Base-by-base conservation (phyloP, 1,140 invertebrate species). In the Drosophila baimaii region DNA sequence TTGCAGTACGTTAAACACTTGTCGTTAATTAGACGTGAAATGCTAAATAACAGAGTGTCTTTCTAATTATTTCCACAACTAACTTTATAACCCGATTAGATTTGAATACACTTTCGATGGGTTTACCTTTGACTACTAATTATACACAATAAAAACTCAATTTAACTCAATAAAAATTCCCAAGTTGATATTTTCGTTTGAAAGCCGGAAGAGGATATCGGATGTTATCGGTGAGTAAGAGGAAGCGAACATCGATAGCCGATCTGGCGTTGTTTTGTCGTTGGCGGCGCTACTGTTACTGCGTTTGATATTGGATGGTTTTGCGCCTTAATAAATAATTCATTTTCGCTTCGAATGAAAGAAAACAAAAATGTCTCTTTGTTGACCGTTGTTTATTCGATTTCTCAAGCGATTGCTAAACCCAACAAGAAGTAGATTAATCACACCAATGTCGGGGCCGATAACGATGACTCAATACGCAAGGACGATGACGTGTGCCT, bases 341-440 rank as follows among this genome's bases (percentile, higher is more conserved):
- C 39, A 58, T 63, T 78, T 72, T 73, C 44, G 31, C 44, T 66
- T n/a, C n/a, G 39, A 62, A 23, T 21, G 15, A 39, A 21, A 12
- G 29, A 23, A 61, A 61, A 21, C 35, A 29, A 77, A 66, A 15
- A 58, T 55, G 15, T 43, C 57, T 54, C 49, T 39, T 81, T 79
- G 77, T 81, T 76, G 66, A 64, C 78, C 47, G 78, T 68, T 64
- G 49, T 75, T 69, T 61, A 61, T 63, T 73, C 61, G 79, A 82
- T 82, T 82, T 83, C 76, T 37, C 56, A 75, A 31, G 55, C 49
- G 75, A 83, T 79, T 66, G 47, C 44, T 44, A 63, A 61, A 63
- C n/a, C n/a, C 46, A 71, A 46, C 17, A 62, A 65, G 17, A 56
- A 56, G 73, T 57, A 62, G 23, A 39, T 46, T 68, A 70, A 70